phyloP scores from a whole-genome alignment of 1,140 invertebrate species.

The Anoplolepis gracilipes region DNA sequence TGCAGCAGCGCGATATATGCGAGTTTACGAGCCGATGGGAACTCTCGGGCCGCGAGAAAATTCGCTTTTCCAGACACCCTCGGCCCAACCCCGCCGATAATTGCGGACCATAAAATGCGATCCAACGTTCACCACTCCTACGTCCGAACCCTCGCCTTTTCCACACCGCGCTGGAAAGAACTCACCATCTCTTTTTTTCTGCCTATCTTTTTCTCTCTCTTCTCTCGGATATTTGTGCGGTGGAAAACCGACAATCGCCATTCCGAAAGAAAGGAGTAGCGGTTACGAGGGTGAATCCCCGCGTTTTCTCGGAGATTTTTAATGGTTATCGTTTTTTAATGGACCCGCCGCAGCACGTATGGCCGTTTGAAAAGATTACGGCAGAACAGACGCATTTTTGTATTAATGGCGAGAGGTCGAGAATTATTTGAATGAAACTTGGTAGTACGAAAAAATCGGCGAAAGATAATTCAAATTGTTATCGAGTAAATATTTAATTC shows the following conservation, averaged over 20 bases:
- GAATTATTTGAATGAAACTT: constrained; percentile 25
- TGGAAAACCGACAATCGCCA: constrained; percentile 47
- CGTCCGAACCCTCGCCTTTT: constrained; percentile 19
- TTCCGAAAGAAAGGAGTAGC: constrained; percentile 36
- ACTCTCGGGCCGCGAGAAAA: constrained; percentile 57
- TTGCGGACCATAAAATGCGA: constrained; percentile 69
- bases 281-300: constrained; percentile 50
- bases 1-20: constrained; percentile 17
- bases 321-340: constrained; percentile 69
- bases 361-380: constrained; percentile 24
- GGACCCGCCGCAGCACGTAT: constrained; percentile 19
- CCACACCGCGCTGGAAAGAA: constrained; percentile 7
- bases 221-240: constrained; percentile 1
- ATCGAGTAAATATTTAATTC: no score
- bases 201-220: background rate
- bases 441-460: background rate
- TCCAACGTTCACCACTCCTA: constrained; percentile 41
- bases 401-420: constrained; percentile 34
- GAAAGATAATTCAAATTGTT: background rate
- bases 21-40: constrained; percentile 56
- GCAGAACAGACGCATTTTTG: constrained; percentile 29
- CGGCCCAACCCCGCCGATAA: constrained; percentile 67
- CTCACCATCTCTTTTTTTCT: constrained; percentile 17
- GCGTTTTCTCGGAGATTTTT: constrained; percentile 56
- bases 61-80: constrained; percentile 61